Evolutionary conservation across 2,113 vertebrate species (phyloP).

Genomic region (Carassius gibelio): DNA sequence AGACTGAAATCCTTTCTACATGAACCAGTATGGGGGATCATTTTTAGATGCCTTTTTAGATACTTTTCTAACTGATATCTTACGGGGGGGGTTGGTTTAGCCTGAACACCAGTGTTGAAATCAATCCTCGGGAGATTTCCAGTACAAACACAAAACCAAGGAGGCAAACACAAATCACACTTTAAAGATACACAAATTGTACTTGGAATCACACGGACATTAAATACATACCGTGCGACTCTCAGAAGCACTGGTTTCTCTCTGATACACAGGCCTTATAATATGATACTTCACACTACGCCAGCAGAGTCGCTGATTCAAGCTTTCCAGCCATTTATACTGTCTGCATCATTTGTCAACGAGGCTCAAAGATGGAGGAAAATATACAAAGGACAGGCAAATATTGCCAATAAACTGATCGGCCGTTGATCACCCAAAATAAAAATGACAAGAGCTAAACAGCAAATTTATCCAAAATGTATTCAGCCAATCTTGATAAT

Average conservation of each 20-base stretch:
- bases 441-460: conserved; percentile 28
- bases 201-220: conserved; percentile 39
- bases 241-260: conserved; percentile 23
- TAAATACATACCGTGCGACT: conserved; percentile 15
- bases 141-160: conserved; percentile 67
- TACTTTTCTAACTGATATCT: conserved; percentile 27
- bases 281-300: conserved; percentile 44
- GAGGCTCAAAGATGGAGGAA: conserved; percentile 41
- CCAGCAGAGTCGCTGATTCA: conserved; percentile 49
- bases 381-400: conserved; percentile 53
- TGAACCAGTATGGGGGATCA: neutral
- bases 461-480: conserved; percentile 19
- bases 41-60: neutral
- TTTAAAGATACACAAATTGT: conserved; percentile 55
- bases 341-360: conserved; percentile 27
- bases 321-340: conserved; percentile 29
- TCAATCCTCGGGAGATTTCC: conserved; percentile 63
- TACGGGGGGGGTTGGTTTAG: neutral
- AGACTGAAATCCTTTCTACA: too few species aligned
- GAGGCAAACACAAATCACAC: conserved; percentile 59
- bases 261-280: conserved; percentile 29
- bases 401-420: conserved; percentile 59
- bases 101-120: conserved; percentile 44
- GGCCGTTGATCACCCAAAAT: conserved; percentile 37
- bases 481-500: conserved; percentile 26